phyloP scores from a whole-genome alignment of 1,140 invertebrate species.

The Pectinophora gossypiella region DNA sequence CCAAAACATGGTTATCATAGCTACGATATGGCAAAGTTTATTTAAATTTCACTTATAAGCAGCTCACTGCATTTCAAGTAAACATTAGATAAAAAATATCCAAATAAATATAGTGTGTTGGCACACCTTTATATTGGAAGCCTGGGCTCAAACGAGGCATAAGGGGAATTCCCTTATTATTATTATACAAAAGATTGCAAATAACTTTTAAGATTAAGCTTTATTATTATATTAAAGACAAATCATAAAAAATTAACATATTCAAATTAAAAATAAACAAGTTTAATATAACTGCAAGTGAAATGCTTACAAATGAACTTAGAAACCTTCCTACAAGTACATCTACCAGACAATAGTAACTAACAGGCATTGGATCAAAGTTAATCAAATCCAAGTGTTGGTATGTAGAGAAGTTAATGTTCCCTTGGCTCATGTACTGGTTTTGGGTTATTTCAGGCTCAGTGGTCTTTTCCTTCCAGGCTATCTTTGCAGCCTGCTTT shows the following conservation, averaged over 20 bases:
- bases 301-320: conserved; percentile 36
- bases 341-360: conserved; percentile 32
- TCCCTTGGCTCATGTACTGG: conserved; percentile 13
- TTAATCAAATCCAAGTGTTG: conserved; percentile 57
- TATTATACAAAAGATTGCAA: no score
- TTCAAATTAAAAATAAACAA: conserved; percentile 2
- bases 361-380: conserved; percentile 62
- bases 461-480: conserved; percentile 29
- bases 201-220: neutral
- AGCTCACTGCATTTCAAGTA: conserved; percentile 33
- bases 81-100: neutral
- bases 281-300: conserved; percentile 24
- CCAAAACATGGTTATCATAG: conserved; percentile 16
- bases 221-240: neutral
- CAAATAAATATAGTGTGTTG: no score
- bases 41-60: conserved; percentile 42
- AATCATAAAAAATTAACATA: neutral
- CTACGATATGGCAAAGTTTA: conserved; percentile 50
- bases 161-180: no score
- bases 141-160: no score
- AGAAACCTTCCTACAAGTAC: conserved; percentile 8
- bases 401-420: conserved; percentile 36
- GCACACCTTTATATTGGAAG: no score
- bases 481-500: conserved; percentile 16
- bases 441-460: conserved; percentile 8